Evolutionary conservation across 2,797 vertebrate species (phyloP), one percentile per base, ranked within the genome.

Genomic region (Chiropotes sagulatus): DNA sequence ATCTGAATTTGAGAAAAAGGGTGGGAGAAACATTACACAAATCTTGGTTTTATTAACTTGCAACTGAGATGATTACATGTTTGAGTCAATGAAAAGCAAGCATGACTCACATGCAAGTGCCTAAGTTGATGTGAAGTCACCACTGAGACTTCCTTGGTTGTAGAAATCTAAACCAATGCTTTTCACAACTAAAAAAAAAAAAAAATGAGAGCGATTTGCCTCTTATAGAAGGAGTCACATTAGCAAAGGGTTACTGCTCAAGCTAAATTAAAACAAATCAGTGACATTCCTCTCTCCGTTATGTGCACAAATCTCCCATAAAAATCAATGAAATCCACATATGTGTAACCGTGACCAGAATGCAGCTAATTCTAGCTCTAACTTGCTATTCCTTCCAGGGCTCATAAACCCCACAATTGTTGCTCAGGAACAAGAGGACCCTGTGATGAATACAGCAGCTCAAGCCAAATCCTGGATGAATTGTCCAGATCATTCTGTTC

Each of bases 221-320:
- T 86, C 26, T 93, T 95, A 64, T 3, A 94, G 58, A 97, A 97
- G 75, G 76, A 94, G 82, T 72, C 88, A 73, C 73, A 94, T 97
- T 97, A 97, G 96, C 95, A 93, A 97, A 96, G 75, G 85, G 86
- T 96, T 97, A 96, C 92, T 94, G 95, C 70, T 88, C 86, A 94
- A 96, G 88, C 90, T 97, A 97, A 97, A 96, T 98, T 97, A 97
- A 97, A 97, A 97, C 96, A 98, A 98, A 98, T 96, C 88, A 96
- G 93, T 89, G 94, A 97, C 93, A 97, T 95, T 96, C 96, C 96
- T 86, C 87, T 94, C 72, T 94, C 64, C 88, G 76, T 97, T 93
- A 96, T 95, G 82, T 92, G 88, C 91, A 95, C 90, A 96, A 91
- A 95, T 96, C 79, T 96, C 93, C 94, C 90, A 96, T 98, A 97